Evolutionary conservation across 1,140 invertebrate genomes (phyloP), one percentile per base, ranked within the genome.

Genomic region (Procambarus clarkii): DNA sequence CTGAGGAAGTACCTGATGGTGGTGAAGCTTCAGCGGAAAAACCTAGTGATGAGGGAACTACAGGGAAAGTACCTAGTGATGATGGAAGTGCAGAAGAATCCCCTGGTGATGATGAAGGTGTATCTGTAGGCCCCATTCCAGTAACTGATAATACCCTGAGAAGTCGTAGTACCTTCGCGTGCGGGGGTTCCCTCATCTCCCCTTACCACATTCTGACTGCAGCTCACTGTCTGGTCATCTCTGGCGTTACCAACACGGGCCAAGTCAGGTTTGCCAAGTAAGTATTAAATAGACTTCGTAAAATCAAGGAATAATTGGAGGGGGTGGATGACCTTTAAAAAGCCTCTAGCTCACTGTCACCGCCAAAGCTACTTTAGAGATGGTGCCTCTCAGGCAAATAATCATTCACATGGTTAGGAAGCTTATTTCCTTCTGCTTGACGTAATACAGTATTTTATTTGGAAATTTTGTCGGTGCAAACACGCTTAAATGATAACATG

Each of bases 161-260:
- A 9, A 45, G 50, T 54, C 58, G 87, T n/a, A 74, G 45, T 11
- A 50, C 87, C 13, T 89, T 89, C 79, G 46, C 60, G 4, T 85
- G 83, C 74, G 83, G 83, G 2, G 83, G 83, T 5, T 44, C 83
- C 13, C 69, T 85, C 44, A 50, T 85, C 34, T 85, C 83, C 18
- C 83, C 83, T 9, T 46, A 85, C 64, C 69, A 69, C 44, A 64
- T 85, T 13, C 15, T 85, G 9, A 85, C 83, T 15, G 83, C 83
- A 3, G 83, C 83, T 2, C 83, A 85, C 69, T 85, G 83, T n/a
- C 60, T 85, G 21, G 11, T 71, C 13, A 15, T 21, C 2, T 46
- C 11, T 15, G 71, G 79, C 11, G 79, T 71, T 21, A 69, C 44
- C 2, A 2, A 50, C 21, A 58, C 46, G 2, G 18, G 46, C 69